Percentiles rank a stretch among this genome's conserved stretches.
Evolutionary conservation across 2,113 vertebrate species (phyloP).

Genomic region (Bostrychus sinensis): DNA sequence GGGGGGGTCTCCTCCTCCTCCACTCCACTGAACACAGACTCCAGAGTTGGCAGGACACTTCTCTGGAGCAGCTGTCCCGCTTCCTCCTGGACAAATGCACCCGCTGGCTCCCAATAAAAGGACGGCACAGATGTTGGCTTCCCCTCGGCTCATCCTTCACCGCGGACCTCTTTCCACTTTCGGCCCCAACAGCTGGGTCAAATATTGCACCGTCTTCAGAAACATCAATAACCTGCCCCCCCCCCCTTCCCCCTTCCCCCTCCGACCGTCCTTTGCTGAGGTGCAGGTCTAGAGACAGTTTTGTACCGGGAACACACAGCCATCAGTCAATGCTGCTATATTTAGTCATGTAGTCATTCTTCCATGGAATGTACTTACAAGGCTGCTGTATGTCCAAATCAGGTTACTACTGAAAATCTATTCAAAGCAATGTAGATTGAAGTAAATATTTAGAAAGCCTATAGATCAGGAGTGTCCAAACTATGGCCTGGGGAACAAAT

Average conservation of each 20-base stretch:
- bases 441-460: too few species aligned
- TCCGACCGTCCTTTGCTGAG: background rate
- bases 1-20: constrained; percentile 22
- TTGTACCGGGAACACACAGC: constrained; percentile 4
- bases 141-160: constrained; percentile 35
- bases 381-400: too few species aligned
- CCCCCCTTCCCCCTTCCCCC: too few species aligned
- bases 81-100: constrained; percentile 46
- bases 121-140: constrained; percentile 47
- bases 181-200: background rate
- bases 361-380: background rate
- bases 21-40: constrained; percentile 43
- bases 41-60: constrained; percentile 46
- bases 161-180: background rate
- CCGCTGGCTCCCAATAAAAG: constrained; percentile 40
- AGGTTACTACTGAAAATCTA: too few species aligned
- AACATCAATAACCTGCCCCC: constrained; percentile 3
- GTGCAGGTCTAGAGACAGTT: background rate
- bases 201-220: constrained; percentile 1
- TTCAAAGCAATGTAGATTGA: too few species aligned
- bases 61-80: constrained; percentile 44
- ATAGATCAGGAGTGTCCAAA: too few species aligned
- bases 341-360: background rate
- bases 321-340: constrained; percentile 5
- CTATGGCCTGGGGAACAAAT: too few species aligned